Conservation (phyloP, 1,140 invertebrate genomes). For the Patella vulgata region DNA sequence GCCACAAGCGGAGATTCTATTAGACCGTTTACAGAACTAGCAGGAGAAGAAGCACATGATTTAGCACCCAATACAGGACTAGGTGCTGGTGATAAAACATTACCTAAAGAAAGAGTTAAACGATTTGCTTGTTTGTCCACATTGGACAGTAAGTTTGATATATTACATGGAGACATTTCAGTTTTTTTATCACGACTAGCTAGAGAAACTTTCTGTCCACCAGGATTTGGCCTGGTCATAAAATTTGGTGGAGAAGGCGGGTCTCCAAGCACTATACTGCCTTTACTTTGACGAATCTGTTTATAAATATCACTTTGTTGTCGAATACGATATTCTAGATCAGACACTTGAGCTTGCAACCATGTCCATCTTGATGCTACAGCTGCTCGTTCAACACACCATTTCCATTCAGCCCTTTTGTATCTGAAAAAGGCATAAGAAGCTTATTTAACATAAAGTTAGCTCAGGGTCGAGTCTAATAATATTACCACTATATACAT, state of each 20-base stretch:
- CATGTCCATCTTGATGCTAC: conserved; percentile 90
- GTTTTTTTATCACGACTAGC: conserved; percentile 22
- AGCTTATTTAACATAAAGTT: too few relatives aligned
- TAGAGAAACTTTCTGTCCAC: conserved; percentile 12
- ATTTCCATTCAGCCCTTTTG: conserved; percentile 82
- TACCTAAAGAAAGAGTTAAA: conserved; percentile 56
- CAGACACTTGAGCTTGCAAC: conserved; percentile 90
- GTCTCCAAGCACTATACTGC: conserved; percentile 57
- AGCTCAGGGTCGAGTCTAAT: too few relatives aligned
- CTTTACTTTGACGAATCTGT: conserved; percentile 66
- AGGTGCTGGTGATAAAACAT: conserved; percentile 52
- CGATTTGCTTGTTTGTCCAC: conserved; percentile 56
- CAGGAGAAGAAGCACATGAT: conserved; percentile 14
- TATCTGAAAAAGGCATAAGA: conserved; percentile 76
- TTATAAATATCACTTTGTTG: conserved; percentile 85
- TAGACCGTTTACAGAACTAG: conserved; percentile 40
- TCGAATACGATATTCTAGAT: conserved; percentile 90
- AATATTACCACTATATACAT: too few relatives aligned
- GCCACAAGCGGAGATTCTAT: conserved; percentile 28
- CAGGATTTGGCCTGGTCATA: conserved; percentile 27
- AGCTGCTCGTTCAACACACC: conserved; percentile 80
- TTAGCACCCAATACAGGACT: conserved; percentile 11
- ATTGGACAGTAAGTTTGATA: conserved; percentile 55
- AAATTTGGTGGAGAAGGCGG: conserved; percentile 46
- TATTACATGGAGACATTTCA: conserved; percentile 56